phyloP scores from a whole-genome alignment of 2,113 vertebrate species.

The Proterorhinus semilunaris region DNA sequence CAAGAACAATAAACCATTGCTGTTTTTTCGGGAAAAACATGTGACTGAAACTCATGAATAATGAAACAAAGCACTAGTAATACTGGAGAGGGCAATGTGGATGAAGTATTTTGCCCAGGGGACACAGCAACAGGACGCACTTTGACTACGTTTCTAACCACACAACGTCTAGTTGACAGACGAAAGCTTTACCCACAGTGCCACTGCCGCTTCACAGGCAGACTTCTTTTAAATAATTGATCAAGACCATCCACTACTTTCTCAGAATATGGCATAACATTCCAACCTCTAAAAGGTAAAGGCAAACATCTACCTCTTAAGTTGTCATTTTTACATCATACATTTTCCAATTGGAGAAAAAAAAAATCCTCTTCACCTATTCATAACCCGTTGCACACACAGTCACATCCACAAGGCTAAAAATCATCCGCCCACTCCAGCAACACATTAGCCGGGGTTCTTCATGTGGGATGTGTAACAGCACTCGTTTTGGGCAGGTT shows the following conservation, averaged over 20 bases:
- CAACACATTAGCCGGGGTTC: conserved; percentile 41
- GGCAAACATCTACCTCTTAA: not conserved
- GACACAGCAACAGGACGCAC: not conserved
- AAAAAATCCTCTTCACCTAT: conserved; percentile 13
- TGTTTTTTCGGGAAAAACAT: not conserved
- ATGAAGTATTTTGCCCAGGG: not conserved
- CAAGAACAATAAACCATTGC: too few species aligned
- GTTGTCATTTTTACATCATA: not conserved
- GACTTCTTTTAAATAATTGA: not conserved
- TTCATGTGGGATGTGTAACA: conserved; percentile 63
- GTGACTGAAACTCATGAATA: not conserved
- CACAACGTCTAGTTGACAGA: not conserved
- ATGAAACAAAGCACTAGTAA: not conserved
- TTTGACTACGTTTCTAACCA: not conserved
- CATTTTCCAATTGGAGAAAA: too few species aligned
- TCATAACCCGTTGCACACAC: conserved; percentile 7
- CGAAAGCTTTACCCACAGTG: not conserved
- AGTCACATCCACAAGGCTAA: conserved; percentile 45
- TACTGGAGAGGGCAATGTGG: not conserved
- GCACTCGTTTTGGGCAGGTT: conserved; percentile 44
- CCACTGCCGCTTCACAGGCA: not conserved
- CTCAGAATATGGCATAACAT: not conserved
- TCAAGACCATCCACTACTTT: not conserved
- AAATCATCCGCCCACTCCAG: conserved; percentile 43
- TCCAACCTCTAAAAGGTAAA: not conserved